Base-by-base conservation (phyloP, 2,797 vertebrate genomes). In the Lateolabrax maculatus region DNA sequence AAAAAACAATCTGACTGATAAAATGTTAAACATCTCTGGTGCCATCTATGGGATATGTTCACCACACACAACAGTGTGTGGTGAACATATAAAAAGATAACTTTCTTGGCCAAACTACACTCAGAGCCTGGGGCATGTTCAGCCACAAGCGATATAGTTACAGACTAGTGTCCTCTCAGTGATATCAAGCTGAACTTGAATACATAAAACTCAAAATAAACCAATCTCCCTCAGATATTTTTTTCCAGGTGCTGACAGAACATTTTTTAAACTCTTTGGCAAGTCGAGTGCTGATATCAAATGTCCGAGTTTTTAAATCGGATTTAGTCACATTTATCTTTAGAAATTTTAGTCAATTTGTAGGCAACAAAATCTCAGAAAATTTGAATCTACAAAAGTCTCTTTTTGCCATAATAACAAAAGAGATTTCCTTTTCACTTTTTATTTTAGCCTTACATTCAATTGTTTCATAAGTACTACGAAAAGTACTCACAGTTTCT, bases 31-130 rank as follows among this genome's bases (percentile, higher is more conserved):
- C 49, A 63, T 43, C 52, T 81, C 3, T 79, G 67, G 83, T 82
- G 79, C 76, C 84, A 82, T 69, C 72, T 85, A 73, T 13, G 0
- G 72, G 76, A 77, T 25, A 21, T 62, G 11, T n/a, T 39, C 27
- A 52, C 18, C 31, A 34, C 8, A 63, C 23, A 66, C 46, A 72
- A 10, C 52, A 68, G n/a, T n/a, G n/a, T n/a, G n/a, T n/a, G 7
- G 16, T 21, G 21, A 81, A 6, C n/a, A n/a, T n/a, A n/a, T 41
- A 19, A 46, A 27, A 64, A 25, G 0, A 41, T 25, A 1, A 64
- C 16, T 52, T 39, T 56, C 7, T 3, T 55, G 4, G 2, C 23
- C 21, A 37, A 23, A 9, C 12, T 16, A 16, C n/a, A 41, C 13
- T 57, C 18, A 48, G 57, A 49, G 4, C 10, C 25, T 21, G 18